A percentile compares a stretch with the other conserved stretches of the same genome.
phyloP scores from a whole-genome alignment of 2,888 invertebrate genomes.

The Lasioglossum lativentre region DNA sequence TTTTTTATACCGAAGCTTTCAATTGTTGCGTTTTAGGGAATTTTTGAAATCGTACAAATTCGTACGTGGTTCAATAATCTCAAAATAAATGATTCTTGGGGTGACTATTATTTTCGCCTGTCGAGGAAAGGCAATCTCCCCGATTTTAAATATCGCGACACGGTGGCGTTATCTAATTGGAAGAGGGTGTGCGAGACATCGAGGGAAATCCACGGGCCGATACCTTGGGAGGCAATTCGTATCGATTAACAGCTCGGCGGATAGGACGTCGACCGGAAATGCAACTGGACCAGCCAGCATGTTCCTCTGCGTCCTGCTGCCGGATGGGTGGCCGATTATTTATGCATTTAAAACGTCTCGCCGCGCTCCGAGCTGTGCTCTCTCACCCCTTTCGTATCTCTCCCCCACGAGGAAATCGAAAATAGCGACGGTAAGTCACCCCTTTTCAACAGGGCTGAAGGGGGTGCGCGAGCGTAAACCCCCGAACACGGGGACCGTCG shows the following conservation, averaged over 20 bases:
- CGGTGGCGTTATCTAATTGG: constrained; percentile 67
- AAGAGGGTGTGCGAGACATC: constrained; percentile 57
- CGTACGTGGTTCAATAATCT: not conserved
- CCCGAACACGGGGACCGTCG: constrained; percentile 49
- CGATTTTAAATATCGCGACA: constrained; percentile 30
- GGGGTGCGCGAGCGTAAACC: constrained; percentile 52
- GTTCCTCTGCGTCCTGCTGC: constrained; percentile 58
- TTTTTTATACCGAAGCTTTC: not conserved
- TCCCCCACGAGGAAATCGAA: constrained; percentile 61
- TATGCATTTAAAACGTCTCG: constrained; percentile 78
- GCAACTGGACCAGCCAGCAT: constrained; percentile 49
- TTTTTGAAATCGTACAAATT: not conserved
- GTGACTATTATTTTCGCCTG: not conserved
- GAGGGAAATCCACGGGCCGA: constrained; percentile 63
- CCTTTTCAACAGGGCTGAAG: constrained; percentile 52
- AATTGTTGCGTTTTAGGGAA: not conserved
- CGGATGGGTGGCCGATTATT: constrained; percentile 75
- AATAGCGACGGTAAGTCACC: constrained; percentile 69
- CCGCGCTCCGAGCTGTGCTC: constrained; percentile 31
- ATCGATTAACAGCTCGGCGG: constrained; percentile 79
- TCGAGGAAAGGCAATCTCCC: not conserved
- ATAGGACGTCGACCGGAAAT: constrained; percentile 58
- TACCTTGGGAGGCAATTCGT: constrained; percentile 74
- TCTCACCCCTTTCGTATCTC: constrained; percentile 74
- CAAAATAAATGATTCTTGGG: not conserved